Evolutionary conservation across 2,113 vertebrate genomes (phyloP), one percentile per base, ranked within the genome.

Genomic region (Zosterops borbonicus): DNA sequence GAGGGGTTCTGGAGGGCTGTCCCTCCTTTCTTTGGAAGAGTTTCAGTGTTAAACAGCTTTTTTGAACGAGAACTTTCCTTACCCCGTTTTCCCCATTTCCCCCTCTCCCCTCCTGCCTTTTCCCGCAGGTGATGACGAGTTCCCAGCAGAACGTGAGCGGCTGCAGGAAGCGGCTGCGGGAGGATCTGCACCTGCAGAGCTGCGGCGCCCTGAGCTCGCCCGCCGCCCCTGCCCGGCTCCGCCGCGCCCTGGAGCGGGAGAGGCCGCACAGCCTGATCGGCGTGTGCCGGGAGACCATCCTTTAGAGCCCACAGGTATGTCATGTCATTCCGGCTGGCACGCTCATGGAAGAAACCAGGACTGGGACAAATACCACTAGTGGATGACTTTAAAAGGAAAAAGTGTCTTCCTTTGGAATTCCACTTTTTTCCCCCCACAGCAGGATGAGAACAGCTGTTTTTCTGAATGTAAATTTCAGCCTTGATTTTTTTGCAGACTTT

Each of bases 111-210:
- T 22, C 3, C 37, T 59, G 49, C 80, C 59, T 44, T 28, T 58
- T 8, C 5, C 1, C 13, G 27, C 91, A 98, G 99, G 98, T 99
- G 12, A 99, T 99, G 42, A 98, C 97, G 24, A 98, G 98, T 39
- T 98, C 98, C 23, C 98, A 95, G 96, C 97, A 97, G 69, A 94
- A 82, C 13, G 96, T 83, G 63, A 92, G 77, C 86, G 96, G 97
- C 91, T 97, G 98, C 65, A 97, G 98, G 84, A 98, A 98, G 88
- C 97, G 95, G 7, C 97, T 89, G 35, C 97, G 97, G 12, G 98
- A 98, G 59, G 99, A 99, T 20, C 98, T 99, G 75, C 99, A 99
- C 89, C 98, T 99, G n/a, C 98, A 96, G 96, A 99, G 99, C 97
- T 99, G 99, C 8, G 99, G 99, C 6, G 99, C 98, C 10, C 97